phyloP scores from a whole-genome alignment of 1,140 invertebrate species.

The Anagrus nilaparvatae region DNA sequence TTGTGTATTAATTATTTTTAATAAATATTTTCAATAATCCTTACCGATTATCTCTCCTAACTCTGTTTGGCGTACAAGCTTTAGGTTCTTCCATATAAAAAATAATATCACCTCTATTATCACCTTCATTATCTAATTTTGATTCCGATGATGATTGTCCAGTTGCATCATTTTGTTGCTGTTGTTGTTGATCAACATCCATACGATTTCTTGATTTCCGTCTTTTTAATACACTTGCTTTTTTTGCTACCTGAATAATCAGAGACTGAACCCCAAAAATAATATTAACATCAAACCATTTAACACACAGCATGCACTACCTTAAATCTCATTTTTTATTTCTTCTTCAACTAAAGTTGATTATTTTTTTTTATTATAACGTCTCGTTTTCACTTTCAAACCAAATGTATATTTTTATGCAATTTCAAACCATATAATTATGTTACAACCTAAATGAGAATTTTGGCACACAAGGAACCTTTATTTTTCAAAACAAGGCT shows the following conservation, averaged over 20 bases:
- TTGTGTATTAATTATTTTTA: too few relatives aligned
- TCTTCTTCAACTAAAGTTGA: background rate
- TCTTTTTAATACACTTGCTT: conserved; percentile 60
- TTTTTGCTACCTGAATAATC: conserved; percentile 63
- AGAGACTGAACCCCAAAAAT: conserved; percentile 53
- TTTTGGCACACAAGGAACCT: background rate
- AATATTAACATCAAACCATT: too few relatives aligned
- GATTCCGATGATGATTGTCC: background rate
- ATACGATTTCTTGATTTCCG: conserved; percentile 59
- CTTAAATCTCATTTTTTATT: conserved; percentile 16
- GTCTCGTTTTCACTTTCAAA: background rate
- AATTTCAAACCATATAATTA: background rate
- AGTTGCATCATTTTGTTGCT: background rate
- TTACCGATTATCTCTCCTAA: conserved; percentile 46
- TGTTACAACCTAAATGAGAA: background rate
- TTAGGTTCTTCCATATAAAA: conserved; percentile 61
- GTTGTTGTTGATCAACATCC: conserved; percentile 37
- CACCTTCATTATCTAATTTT: conserved; percentile 29
- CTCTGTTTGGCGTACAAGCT: conserved; percentile 53
- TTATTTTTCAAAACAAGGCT: background rate
- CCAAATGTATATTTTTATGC: too few relatives aligned
- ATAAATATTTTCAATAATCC: too few relatives aligned
- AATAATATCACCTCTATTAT: conserved; percentile 57
- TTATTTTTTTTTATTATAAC: background rate
- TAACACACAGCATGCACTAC: conserved; percentile 38